Conservation (phyloP, 2,888 invertebrate genomes). For the Netelia virgata region DNA sequence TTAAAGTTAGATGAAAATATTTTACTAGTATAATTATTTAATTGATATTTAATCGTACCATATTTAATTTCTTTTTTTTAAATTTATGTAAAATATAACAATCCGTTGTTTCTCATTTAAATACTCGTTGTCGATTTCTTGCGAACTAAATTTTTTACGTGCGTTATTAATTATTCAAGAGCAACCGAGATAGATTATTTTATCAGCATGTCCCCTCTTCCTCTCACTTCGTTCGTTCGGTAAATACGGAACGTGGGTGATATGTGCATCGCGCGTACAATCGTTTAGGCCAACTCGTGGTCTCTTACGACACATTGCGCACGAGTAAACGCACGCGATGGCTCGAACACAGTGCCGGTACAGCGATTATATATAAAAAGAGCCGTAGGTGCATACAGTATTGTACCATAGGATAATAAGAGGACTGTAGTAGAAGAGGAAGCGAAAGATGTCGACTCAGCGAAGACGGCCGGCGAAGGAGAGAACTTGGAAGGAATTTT, state of each 20-base stretch:
- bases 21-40: no score
- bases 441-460: slow-evolving; percentile 54
- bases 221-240: neutral
- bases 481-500: slow-evolving; percentile 61
- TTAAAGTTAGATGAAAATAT: no score
- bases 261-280: neutral
- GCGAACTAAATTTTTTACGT: no score
- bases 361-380: slow-evolving; percentile 32
- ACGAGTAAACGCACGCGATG: slow-evolving; percentile 41
- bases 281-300: slow-evolving; percentile 40
- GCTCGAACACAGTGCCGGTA: neutral
- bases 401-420: slow-evolving; percentile 20
- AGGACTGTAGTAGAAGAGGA: slow-evolving; percentile 1
- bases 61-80: no score
- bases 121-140: no score
- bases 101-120: no score
- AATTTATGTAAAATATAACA: no score
- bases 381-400: slow-evolving; percentile 22
- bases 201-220: neutral
- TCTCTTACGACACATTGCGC: slow-evolving; percentile 37
- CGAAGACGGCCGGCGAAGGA: slow-evolving; percentile 56
- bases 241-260: slow-evolving; percentile 16
- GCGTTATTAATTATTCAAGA: slow-evolving; percentile 17
- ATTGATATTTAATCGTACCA: no score
- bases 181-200: slow-evolving; percentile 25